Percentiles rank a stretch among this genome's conserved stretches.
Evolutionary conservation across 1,140 invertebrate species (phyloP).

Genomic region (Drosophila punjabiensis): DNA sequence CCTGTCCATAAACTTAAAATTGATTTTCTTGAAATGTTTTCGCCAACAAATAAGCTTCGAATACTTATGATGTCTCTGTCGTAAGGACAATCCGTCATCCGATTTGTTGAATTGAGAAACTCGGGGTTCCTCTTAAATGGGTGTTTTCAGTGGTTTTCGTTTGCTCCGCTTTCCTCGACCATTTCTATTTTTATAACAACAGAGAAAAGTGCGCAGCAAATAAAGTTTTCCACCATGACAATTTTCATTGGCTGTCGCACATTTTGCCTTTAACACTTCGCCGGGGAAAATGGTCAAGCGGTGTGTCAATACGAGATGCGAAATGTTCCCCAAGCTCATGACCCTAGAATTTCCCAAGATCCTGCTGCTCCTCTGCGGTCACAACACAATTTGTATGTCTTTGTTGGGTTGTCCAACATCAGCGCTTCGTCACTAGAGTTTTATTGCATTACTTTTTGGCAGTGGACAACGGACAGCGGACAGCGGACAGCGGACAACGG

Average conservation of each 20-base stretch:
- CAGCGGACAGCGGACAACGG: neutral
- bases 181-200: constrained; percentile 25
- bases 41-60: constrained; percentile 22
- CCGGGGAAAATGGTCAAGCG: constrained; percentile 41
- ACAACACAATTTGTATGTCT: constrained; percentile 76
- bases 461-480: neutral
- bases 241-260: constrained; percentile 59
- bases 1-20: constrained; percentile 21
- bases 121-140: constrained; percentile 11
- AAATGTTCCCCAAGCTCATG: constrained; percentile 16
- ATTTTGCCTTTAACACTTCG: constrained; percentile 40
- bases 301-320: constrained; percentile 40
- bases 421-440: constrained; percentile 48
- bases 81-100: constrained; percentile 39
- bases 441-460: constrained; percentile 66
- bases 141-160: constrained; percentile 15
- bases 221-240: constrained; percentile 60
- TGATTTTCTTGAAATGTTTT: constrained; percentile 31
- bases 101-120: constrained; percentile 19
- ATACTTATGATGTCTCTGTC: constrained; percentile 22
- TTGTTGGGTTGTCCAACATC: constrained; percentile 47
- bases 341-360: constrained; percentile 11
- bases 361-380: constrained; percentile 44
- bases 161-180: constrained; percentile 4
- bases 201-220: constrained; percentile 51